These are phyloP conservation scores for Heliconius eleuchia DNA, from an alignment of 1,140 invertebrate species.

Conservation along the genomic window DNA sequence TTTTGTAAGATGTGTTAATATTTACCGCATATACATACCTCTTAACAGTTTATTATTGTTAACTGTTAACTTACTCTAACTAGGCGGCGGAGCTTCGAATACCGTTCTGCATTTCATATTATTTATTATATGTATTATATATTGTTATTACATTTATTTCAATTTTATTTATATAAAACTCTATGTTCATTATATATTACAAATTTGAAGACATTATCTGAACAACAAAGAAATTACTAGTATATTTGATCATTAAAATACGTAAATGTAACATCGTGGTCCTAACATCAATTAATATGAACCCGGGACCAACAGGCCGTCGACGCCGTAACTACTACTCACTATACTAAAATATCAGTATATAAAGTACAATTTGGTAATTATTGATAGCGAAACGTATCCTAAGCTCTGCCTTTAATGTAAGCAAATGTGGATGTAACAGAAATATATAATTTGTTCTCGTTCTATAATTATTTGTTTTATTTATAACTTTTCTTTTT, in stretches of 20 bases:
- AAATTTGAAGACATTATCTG: not conserved
- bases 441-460: slow-evolving; percentile 77
- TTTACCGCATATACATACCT: slow-evolving; percentile 64
- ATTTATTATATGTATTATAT: not conserved
- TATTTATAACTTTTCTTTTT: slow-evolving; percentile 32
- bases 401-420: slow-evolving; percentile 40
- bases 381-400: slow-evolving; percentile 6
- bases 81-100: slow-evolving; percentile 34
- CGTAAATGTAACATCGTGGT: slow-evolving; percentile 31
- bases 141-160: not conserved
- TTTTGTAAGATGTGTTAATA: slow-evolving; percentile 70
- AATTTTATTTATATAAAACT: not conserved
- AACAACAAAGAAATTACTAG: not conserved
- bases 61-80: slow-evolving; percentile 68
- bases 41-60: slow-evolving; percentile 78
- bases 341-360: not conserved
- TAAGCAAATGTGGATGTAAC: slow-evolving; percentile 69
- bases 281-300: slow-evolving; percentile 32
- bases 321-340: not conserved
- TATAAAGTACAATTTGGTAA: not conserved
- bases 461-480: slow-evolving; percentile 66
- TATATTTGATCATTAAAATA: not conserved
- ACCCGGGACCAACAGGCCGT: slow-evolving; percentile 49
- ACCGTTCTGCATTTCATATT: not conserved
- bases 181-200: not conserved